Conservation (phyloP, 2,113 vertebrate species). For the Rhabdomys dilectus region DNA sequence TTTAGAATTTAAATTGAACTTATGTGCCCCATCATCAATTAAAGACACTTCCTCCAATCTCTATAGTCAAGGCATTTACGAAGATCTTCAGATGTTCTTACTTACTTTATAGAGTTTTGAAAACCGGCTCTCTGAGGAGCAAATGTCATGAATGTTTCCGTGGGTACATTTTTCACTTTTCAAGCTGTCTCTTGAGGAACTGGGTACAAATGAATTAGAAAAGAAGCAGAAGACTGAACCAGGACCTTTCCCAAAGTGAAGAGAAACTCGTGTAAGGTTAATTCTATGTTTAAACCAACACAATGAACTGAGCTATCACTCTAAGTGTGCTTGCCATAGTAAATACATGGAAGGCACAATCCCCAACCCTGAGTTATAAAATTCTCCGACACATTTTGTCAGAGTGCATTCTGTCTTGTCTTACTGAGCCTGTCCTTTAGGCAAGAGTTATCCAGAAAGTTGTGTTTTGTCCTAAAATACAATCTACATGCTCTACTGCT, state of each 20-base stretch:
- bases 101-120: slow-evolving; percentile 33
- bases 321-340: not conserved
- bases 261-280: slow-evolving; percentile 42
- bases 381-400: not conserved
- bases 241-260: slow-evolving; percentile 17
- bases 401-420: not conserved
- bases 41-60: slow-evolving; percentile 40
- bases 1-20: slow-evolving; percentile 64
- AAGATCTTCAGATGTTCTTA: slow-evolving; percentile 49
- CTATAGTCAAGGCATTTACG: slow-evolving; percentile 40
- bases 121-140: slow-evolving; percentile 26
- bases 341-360: not conserved
- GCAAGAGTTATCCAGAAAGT: not conserved
- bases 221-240: not conserved
- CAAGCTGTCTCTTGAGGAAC: slow-evolving; percentile 28
- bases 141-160: not conserved
- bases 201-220: slow-evolving; percentile 28
- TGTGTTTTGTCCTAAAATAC: not conserved
- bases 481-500: not conserved
- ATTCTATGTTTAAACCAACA: not conserved
- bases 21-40: not conserved
- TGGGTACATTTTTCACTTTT: slow-evolving; percentile 23
- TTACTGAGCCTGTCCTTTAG: not conserved
- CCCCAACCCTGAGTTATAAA: not conserved
- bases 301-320: not conserved